These are phyloP conservation scores for Prionace glauca DNA, from an alignment of 2,797 vertebrate species.

Conservation along the genomic window DNA sequence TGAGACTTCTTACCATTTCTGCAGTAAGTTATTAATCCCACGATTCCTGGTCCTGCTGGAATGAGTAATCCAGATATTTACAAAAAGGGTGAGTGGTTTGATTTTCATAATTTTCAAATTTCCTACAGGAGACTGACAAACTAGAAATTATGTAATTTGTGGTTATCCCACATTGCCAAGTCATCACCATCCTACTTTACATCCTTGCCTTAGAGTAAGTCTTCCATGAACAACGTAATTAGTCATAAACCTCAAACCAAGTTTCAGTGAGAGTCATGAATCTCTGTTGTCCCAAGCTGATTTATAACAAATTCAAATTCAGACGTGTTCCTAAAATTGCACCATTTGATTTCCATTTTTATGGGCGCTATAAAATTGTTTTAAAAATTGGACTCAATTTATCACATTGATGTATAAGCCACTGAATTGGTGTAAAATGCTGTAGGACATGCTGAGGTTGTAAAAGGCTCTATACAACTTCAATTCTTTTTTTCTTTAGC, in stretches of 20 bases:
- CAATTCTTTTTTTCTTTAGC: neutral
- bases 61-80: slow-evolving; percentile 4
- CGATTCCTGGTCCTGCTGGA: neutral
- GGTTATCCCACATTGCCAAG: neutral
- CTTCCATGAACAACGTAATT: neutral
- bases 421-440: neutral
- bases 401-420: too few species aligned
- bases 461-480: neutral
- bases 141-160: neutral
- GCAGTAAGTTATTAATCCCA: neutral
- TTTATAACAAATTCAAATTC: neutral
- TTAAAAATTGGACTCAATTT: neutral
- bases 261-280: neutral
- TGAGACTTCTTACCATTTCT: neutral
- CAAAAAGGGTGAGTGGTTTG: neutral
- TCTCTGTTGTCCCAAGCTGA: neutral
- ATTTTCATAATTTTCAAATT: slow-evolving; percentile 11
- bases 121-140: neutral
- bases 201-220: neutral
- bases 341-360: neutral
- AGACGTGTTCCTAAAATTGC: neutral
- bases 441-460: neutral
- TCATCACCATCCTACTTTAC: neutral
- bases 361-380: neutral
- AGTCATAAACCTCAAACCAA: neutral